phyloP scores from a whole-genome alignment of 2,113 vertebrate genomes.

The Varanus komodoensis region DNA sequence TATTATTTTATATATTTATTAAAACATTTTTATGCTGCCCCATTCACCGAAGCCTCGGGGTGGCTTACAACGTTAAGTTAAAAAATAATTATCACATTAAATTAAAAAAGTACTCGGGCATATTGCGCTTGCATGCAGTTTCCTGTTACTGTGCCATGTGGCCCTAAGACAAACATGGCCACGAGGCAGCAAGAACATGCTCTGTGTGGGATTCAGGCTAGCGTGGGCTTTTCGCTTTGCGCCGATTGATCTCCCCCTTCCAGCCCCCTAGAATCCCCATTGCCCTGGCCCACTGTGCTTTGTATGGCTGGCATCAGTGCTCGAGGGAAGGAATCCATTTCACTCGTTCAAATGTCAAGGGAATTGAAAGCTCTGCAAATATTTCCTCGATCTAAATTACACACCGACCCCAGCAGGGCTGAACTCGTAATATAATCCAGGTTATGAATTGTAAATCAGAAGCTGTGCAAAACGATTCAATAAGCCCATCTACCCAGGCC shows the following conservation, averaged over 20 bases:
- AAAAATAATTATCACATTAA: no score
- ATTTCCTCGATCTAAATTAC: slow-evolving; percentile 66
- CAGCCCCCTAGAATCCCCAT: rapidly evolving
- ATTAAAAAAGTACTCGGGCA: neutral
- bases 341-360: slow-evolving; percentile 42
- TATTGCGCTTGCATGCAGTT: neutral
- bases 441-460: slow-evolving; percentile 71
- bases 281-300: neutral
- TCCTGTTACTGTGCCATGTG: neutral
- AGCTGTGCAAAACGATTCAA: slow-evolving; percentile 61
- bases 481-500: slow-evolving; percentile 37
- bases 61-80: no score
- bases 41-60: no score
- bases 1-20: no score
- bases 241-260: neutral
- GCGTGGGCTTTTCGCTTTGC: neutral
- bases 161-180: neutral
- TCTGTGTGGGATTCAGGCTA: neutral
- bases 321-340: slow-evolving; percentile 56
- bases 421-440: slow-evolving; percentile 46
- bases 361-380: slow-evolving; percentile 63
- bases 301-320: slow-evolving; percentile 25
- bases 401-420: slow-evolving; percentile 57
- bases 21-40: no score
- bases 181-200: neutral